Evolutionary conservation across 2,888 invertebrate species (phyloP).

Genomic region (Petrolisthes manimaculis): DNA sequence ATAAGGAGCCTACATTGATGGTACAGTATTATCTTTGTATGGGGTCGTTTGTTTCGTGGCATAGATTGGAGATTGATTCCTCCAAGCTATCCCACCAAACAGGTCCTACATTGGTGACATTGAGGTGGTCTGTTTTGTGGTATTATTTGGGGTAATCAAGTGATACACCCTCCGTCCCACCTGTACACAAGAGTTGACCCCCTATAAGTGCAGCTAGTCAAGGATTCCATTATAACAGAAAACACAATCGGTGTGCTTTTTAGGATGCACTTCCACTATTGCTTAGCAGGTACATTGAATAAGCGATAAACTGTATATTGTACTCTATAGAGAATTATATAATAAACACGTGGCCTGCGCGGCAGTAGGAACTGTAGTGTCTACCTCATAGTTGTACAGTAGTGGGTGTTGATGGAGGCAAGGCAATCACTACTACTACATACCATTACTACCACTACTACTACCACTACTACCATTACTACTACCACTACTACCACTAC

Average conservation of each 20-base stretch:
- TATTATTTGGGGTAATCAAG: no score
- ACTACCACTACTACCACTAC: no score
- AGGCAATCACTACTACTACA: background rate
- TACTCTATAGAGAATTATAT: conserved; percentile 56
- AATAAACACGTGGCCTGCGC: conserved; percentile 55
- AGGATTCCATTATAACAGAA: conserved; percentile 60
- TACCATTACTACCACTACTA: background rate
- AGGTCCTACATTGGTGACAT: no score
- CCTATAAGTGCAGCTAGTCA: conserved; percentile 61
- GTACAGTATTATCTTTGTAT: no score
- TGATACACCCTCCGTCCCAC: no score
- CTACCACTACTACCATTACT: background rate
- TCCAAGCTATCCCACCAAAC: no score
- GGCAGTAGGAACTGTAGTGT: conserved; percentile 63
- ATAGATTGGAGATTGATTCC: no score
- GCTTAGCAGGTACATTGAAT: conserved; percentile 61
- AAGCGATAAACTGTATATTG: conserved; percentile 60
- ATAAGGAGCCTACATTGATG: no score
- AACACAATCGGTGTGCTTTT: conserved; percentile 63
- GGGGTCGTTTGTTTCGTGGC: no score
- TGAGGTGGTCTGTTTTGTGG: no score
- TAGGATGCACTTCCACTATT: conserved; percentile 63
- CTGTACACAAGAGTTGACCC: no score
- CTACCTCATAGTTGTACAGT: conserved; percentile 61
- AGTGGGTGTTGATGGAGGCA: conserved; percentile 29